Evolutionary conservation across 2,888 invertebrate species (phyloP).

Genomic region (Trichogramma dendrolimi): DNA sequence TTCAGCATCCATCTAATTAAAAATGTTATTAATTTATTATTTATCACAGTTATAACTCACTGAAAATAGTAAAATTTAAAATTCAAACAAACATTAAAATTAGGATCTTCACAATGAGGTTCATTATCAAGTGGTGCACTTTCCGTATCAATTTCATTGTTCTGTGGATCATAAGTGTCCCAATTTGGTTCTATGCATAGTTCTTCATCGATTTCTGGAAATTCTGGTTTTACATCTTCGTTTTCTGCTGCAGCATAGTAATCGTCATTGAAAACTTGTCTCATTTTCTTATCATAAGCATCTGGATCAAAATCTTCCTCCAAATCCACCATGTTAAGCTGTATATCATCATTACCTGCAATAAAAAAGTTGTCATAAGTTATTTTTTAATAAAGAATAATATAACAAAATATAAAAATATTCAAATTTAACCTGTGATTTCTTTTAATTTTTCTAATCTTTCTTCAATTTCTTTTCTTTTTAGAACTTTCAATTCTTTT

Average conservation of each 20-base stretch:
- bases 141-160: constrained; percentile 43
- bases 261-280: constrained; percentile 77
- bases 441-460: constrained; percentile 82
- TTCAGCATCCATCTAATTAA: constrained; percentile 79
- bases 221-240: constrained; percentile 75
- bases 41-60: constrained; percentile 1
- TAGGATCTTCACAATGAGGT: constrained; percentile 73
- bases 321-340: constrained; percentile 59
- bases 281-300: constrained; percentile 83
- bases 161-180: constrained; percentile 61
- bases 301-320: constrained; percentile 89
- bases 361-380: constrained; percentile 9
- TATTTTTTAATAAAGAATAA: constrained; percentile 6
- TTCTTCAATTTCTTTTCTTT: constrained; percentile 83
- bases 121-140: constrained; percentile 44
- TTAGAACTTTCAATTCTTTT: constrained; percentile 79
- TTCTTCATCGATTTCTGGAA: constrained; percentile 76
- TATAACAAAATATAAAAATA: constrained; percentile 6
- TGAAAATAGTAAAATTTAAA: constrained; percentile 1
- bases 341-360: constrained; percentile 44
- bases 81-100: constrained; percentile 64
- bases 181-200: constrained; percentile 64
- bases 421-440: constrained; percentile 65
- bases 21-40: background rate
- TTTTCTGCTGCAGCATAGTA: constrained; percentile 71